Evolutionary conservation across 2,113 vertebrate genomes (phyloP), one percentile per base, ranked within the genome.

Genomic region (Erpornis zantholeuca): DNA sequence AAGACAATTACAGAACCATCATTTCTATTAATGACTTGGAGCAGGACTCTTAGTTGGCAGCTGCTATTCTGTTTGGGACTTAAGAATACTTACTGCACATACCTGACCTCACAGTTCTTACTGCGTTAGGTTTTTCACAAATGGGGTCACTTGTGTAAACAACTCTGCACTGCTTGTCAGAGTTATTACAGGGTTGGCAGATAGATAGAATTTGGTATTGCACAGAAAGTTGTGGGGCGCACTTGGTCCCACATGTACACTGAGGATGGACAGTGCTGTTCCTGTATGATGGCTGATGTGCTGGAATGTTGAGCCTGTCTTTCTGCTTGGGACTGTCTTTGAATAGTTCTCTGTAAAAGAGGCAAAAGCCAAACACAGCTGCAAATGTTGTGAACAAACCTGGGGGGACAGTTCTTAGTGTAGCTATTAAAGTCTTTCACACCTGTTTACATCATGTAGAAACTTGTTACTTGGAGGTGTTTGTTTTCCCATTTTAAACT

Each of bases 201-300:
- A 8, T 52, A 2, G 21, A 10, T 28, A 21, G 25, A 47, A 10
- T 29, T 57, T 36, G 31, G 19, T 57, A 0, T 61, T 79, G 21
- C 42, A 27, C 38, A 66, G 36, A 18, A 60, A 1, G 31, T 22
- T 45, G 15, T 40, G 36, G 63, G 50, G 44, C 24, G 15, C 4
- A 0, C 27, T n/a, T 53, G 27, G 16, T 71, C 49, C 63, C 8
- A 1, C 0, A 3, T 38, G 31, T 40, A 15, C 0, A 0, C 42
- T 1, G 2, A 60, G 56, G 15, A 40, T 27, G n/a, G 1, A 0
- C 14, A 44, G 49, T 68, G 38, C 42, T 75, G 57, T 45, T 75
- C 6, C 40, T 66, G 17, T 42, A 1, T 24, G 42, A 3, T 76
- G 25, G 33, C 31, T 49, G 64, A 24, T 53, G 54, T 14, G 2